Percentiles rank a stretch among this genome's conserved stretches.
Evolutionary conservation across 2,797 vertebrate species (phyloP).

Genomic region (Phrynocephalus vlangalii): DNA sequence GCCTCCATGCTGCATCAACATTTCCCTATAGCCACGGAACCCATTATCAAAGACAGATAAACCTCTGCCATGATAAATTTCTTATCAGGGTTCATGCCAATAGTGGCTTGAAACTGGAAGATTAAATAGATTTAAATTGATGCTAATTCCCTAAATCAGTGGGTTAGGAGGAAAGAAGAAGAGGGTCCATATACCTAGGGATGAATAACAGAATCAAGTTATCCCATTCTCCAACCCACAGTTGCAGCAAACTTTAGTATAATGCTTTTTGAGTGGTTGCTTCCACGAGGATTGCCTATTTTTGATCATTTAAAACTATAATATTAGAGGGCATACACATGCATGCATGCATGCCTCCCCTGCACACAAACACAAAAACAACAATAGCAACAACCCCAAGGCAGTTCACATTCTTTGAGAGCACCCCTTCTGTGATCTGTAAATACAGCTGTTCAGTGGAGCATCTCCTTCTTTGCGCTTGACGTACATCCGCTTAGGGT

Average conservation of each 20-base stretch:
- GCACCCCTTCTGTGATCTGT: conserved; percentile 23
- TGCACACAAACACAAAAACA: background rate
- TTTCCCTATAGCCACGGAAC: conserved; percentile 70
- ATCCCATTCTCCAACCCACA: conserved; percentile 26
- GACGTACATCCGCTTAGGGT: background rate
- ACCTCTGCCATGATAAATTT: conserved; percentile 59
- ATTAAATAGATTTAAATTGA: conserved; percentile 57
- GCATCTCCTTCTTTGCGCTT: conserved; percentile 31
- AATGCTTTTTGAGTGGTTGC: conserved; percentile 28
- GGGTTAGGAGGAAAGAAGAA: background rate
- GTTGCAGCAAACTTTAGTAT: conserved; percentile 31
- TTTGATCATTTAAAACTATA: conserved; percentile 14
- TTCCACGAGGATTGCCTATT: conserved; percentile 40
- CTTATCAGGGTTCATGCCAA: conserved; percentile 65
- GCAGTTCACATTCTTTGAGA: conserved; percentile 45
- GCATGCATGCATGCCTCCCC: too few relatives aligned
- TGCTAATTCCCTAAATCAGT: conserved; percentile 52
- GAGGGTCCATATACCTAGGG: conserved; percentile 14
- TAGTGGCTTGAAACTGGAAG: conserved; percentile 64
- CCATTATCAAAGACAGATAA: conserved; percentile 75
- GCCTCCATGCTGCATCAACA: conserved; percentile 53
- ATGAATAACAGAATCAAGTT: conserved; percentile 48
- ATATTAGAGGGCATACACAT: background rate
- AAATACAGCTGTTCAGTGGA: conserved; percentile 42
- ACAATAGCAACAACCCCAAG: background rate